Conservation (phyloP, 2,797 vertebrate species). For the Cetoscarus ocellatus region DNA sequence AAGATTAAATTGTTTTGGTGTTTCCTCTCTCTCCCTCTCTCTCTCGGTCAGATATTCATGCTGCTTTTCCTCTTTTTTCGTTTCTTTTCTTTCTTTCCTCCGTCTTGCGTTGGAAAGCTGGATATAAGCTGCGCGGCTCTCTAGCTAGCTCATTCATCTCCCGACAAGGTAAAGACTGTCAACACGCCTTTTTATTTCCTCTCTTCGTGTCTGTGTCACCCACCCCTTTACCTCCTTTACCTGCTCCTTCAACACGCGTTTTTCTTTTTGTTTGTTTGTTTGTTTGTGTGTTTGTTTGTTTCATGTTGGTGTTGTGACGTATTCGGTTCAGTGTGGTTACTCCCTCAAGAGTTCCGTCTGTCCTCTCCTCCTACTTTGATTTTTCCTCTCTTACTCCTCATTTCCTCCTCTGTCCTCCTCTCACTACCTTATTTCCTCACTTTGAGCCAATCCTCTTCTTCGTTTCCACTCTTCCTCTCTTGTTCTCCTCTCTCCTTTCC, state of each 20-base stretch:
- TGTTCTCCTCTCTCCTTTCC: no score
- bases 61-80: constrained; percentile 65
- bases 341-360: no score
- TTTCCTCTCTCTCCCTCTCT: neutral
- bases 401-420: neutral
- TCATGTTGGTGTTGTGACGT: constrained; percentile 32
- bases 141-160: constrained; percentile 90
- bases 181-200: constrained; percentile 57
- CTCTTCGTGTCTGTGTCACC: constrained; percentile 51
- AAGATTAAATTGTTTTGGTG: neutral
- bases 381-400: neutral
- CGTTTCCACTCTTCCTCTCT: no score
- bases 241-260: constrained; percentile 24
- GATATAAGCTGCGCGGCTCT: constrained; percentile 89
- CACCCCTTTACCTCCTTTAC: constrained; percentile 3
- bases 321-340: constrained; percentile 25
- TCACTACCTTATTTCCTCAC: neutral
- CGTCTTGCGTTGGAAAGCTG: constrained; percentile 83
- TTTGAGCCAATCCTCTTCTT: neutral
- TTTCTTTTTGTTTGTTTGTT: constrained; percentile 20
- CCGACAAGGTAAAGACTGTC: constrained; percentile 86
- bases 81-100: constrained; percentile 69
- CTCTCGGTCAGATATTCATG: constrained; percentile 61
- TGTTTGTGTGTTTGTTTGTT: constrained; percentile 22
- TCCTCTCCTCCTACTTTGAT: neutral